phyloP scores from a whole-genome alignment of 2,888 invertebrate genomes.

The Epistrophella euchroma region DNA sequence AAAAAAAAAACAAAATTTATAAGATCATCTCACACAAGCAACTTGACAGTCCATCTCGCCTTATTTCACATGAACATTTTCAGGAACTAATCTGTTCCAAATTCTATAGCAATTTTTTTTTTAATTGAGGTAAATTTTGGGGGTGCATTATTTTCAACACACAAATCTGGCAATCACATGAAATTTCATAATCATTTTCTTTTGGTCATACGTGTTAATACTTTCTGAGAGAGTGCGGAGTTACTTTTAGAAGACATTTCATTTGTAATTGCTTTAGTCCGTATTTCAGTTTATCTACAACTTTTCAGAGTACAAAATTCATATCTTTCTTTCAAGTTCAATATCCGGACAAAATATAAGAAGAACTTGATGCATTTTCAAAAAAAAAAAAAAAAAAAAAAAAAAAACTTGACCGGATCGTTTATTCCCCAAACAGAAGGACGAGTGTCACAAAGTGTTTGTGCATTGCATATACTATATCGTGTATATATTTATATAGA shows the following conservation, averaged over 20 bases:
- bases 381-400: background rate
- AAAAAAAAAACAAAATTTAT: no score
- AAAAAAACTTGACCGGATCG: constrained; percentile 63
- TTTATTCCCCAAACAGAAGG: constrained; percentile 41
- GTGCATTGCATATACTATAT: background rate
- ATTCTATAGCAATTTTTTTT: no score
- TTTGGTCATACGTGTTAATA: no score
- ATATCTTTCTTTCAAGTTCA: constrained; percentile 50
- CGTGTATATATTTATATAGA: constrained; percentile 26
- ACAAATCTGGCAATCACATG: no score
- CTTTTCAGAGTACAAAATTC: background rate
- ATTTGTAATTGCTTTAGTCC: background rate
- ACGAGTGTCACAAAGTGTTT: constrained; percentile 14
- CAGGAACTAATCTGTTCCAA: no score
- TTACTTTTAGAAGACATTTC: background rate
- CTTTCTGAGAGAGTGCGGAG: no score
- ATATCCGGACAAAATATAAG: constrained; percentile 12
- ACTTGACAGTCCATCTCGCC: no score
- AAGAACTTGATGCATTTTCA: constrained; percentile 25
- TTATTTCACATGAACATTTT: no score
- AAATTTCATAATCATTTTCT: no score
- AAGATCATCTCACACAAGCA: no score
- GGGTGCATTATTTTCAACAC: no score
- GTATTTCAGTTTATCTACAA: constrained; percentile 20
- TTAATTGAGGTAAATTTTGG: no score